Base-by-base conservation (phyloP, 1,140 invertebrate species). In the Sinonovacula constricta region DNA sequence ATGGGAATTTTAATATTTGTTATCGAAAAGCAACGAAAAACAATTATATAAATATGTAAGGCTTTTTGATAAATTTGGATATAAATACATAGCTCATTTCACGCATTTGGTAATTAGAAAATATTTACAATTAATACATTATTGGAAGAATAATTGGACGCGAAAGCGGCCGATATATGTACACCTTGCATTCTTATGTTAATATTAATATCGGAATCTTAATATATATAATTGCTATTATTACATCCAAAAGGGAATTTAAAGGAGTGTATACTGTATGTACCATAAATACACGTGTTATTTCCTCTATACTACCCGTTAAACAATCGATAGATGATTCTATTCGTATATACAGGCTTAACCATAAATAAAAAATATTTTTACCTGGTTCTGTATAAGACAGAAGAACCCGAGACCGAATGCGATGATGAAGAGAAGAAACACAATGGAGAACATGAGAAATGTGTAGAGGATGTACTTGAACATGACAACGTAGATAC, bases 401-500 rank as follows among this genome's bases (percentile, higher is more conserved):
- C 88, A 82, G 79, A 86, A 90, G 79, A 93, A 93, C 28, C 87
- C 87, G 3, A 93, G 69, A 22, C 87, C 91, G 84, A 93, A 93
- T 7, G 91, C 92, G 51, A 92, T 84, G 63, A 93, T 88, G 74
- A 93, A 92, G 3, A 93, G 83, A 45, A 89, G 86, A 74, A 93
- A 92, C 18, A 93, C 88, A 2, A 91, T 74, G 45, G 89, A 92
- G 81, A 93, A 92, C 60, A 90, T 89, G 18, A 89, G 82, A 80
- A 93, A 92, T 5, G 92, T 93, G 22, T 86, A 82, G 7, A 92
- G 83, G 53, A 93, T 91, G 69, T 93, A 90, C 0, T 89, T 90
- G 78, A 93, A 92, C 92, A 93, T 93, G 10, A 93, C 91, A 4
- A 93, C 92, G 80, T 92, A 93, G 60, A 93, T 93, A 39, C 92